Evolutionary conservation across 2,113 vertebrate species (phyloP).

Genomic region (Carollia perspicillata): DNA sequence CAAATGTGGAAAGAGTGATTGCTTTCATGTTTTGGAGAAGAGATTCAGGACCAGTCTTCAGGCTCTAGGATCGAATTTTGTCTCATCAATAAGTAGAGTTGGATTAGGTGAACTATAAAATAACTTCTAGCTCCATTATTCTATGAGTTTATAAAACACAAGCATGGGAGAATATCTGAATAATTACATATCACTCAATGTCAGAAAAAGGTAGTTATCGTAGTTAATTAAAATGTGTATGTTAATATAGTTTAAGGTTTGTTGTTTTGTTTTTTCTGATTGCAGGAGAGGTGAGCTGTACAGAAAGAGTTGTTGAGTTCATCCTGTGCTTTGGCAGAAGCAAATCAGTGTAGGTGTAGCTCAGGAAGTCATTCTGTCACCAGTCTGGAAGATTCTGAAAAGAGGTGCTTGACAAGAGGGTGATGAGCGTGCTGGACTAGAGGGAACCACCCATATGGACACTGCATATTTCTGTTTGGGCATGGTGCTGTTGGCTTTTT

Average conservation of each 20-base stretch:
- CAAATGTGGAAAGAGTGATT: background rate
- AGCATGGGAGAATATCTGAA: background rate
- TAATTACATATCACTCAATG: background rate
- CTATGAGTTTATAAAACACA: background rate
- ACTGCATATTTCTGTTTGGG: background rate
- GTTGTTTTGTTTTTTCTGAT: background rate
- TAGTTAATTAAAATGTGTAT: background rate
- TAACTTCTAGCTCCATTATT: background rate
- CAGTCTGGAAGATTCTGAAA: background rate
- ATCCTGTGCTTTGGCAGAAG: background rate
- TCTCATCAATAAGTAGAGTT: background rate
- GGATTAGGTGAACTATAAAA: background rate
- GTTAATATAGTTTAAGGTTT: background rate
- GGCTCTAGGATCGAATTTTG: background rate
- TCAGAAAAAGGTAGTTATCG: background rate
- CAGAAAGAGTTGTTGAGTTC: background rate
- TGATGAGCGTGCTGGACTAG: background rate
- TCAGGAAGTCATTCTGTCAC: conserved; percentile 6
- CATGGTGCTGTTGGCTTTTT: background rate
- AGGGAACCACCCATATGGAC: background rate
- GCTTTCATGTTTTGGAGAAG: background rate
- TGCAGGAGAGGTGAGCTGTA: background rate
- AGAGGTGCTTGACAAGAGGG: background rate
- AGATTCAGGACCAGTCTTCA: background rate
- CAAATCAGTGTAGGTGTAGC: background rate